These are phyloP conservation scores for Heliconius cydno DNA, from an alignment of 2,888 invertebrate genomes.

Conservation along the genomic window DNA sequence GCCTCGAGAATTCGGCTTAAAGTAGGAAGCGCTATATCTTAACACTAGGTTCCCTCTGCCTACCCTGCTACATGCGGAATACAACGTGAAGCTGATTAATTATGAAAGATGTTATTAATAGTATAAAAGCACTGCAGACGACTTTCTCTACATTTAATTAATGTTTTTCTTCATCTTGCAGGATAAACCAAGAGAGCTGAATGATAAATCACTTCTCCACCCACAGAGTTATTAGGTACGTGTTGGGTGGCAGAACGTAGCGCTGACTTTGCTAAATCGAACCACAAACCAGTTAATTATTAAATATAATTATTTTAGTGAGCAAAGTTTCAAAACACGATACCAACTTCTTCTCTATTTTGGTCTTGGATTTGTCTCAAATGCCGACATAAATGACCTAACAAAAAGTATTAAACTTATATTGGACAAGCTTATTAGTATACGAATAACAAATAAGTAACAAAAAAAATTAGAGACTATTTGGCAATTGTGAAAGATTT, in stretches of 20 bases:
- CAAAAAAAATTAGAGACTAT: background rate
- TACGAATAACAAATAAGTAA: background rate
- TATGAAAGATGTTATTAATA: background rate
- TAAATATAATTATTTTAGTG: background rate
- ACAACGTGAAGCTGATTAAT: no score
- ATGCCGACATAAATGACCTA: background rate
- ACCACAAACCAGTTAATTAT: background rate
- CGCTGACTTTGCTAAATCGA: background rate
- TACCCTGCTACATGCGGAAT: no score
- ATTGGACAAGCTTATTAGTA: background rate
- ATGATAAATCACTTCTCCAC: conserved; percentile 10
- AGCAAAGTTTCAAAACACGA: no score
- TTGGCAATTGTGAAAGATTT: background rate
- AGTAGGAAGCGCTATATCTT: no score
- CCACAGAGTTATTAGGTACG: background rate
- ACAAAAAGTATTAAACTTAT: background rate
- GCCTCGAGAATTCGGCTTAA: no score
- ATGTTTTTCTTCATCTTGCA: conserved; percentile 3
- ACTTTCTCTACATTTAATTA: conserved; percentile 4
- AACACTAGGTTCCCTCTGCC: no score
- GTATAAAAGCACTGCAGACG: conserved; percentile 1
- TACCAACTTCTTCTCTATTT: background rate
- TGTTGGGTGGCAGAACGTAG: background rate
- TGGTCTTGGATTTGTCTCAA: background rate
- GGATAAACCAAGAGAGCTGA: background rate